phyloP scores from a whole-genome alignment of 1,140 invertebrate species.

The Nephila pilipes region DNA sequence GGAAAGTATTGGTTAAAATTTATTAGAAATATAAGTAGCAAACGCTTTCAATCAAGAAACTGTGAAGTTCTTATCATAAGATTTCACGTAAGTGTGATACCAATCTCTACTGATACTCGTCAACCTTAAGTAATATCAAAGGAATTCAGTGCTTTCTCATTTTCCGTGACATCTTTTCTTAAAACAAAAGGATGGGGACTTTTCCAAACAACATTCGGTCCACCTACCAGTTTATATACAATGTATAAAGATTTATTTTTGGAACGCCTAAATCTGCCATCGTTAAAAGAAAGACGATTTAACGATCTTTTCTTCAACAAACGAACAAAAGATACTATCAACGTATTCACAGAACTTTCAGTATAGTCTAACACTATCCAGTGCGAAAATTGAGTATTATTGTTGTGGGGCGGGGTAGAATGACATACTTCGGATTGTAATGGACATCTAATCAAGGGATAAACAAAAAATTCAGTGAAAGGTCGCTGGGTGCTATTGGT shows the following conservation, averaged over 20 bases:
- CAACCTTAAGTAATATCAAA: neutral
- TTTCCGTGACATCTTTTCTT: neutral
- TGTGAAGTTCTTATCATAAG: too few species aligned
- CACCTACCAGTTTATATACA: neutral
- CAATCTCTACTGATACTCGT: neutral
- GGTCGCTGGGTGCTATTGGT: slow-evolving; percentile 30
- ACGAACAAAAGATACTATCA: slow-evolving; percentile 57
- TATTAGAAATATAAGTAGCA: too few species aligned
- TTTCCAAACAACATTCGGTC: neutral
- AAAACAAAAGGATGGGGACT: slow-evolving; percentile 8
- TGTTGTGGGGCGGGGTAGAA: slow-evolving; percentile 1
- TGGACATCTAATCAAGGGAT: slow-evolving; percentile 55
- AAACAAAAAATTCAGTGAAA: slow-evolving; percentile 35
- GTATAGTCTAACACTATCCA: neutral
- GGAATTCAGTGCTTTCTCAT: neutral
- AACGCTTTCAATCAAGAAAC: too few species aligned
- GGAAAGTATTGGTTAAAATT: too few species aligned
- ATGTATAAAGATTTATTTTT: neutral
- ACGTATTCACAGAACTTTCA: neutral
- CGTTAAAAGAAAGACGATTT: slow-evolving; percentile 11
- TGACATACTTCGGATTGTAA: slow-evolving; percentile 63
- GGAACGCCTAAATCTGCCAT: neutral
- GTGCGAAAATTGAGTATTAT: slow-evolving; percentile 33
- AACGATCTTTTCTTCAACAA: slow-evolving; percentile 5
- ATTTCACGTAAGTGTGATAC: too few species aligned